Evolutionary conservation across 2,797 vertebrate genomes (phyloP), one percentile per base, ranked within the genome.

Genomic region (Ceyx erithaca): DNA sequence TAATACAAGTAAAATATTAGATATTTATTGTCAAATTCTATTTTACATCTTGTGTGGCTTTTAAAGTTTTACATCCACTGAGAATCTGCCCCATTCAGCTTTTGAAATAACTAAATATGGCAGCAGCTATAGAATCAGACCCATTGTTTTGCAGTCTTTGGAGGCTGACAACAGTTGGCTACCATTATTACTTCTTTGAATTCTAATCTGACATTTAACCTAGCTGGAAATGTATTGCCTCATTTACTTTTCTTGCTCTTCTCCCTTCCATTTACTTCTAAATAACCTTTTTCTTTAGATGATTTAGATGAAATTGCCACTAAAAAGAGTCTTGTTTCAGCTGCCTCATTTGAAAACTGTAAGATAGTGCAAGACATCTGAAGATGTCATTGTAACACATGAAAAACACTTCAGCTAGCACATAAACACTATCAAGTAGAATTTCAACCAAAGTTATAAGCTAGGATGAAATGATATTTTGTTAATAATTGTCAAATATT

Each of bases 401-500:
- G 94, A 96, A 94, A 96, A 96, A 90, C 92, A 83, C 80, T 95
- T 93, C 94, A 95, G 80, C 81, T 90, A 45, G 80, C 92, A 93
- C 82, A 92, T 95, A 95, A 95, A 94, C 94, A 89, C 80, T 85
- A 91, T 95, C 88, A 96, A 91, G 82, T 41, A 63, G 88, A 81
- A 87, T 92, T 78, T 83, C 41, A 94, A 77, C 88, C 90, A 95
- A 96, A 94, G 92, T 93, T 95, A 95, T 93, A 94, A 92, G 91
- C 84, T 73, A 69, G 71, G 70, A 72, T 95, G 94, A 96, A 95
- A 94, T 87, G 84, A 96, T 95, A 93, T 90, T 95, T 95, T 94
- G 87, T 90, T 96, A 94, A 95, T 95, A 93, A 93, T 95, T 96
- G 91, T 94, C 95, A 93, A 89, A 95, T 93, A 90, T 54, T 95